Evolutionary conservation across 1,140 invertebrate genomes (phyloP).

Genomic region (Sitobion miscanthi): DNA sequence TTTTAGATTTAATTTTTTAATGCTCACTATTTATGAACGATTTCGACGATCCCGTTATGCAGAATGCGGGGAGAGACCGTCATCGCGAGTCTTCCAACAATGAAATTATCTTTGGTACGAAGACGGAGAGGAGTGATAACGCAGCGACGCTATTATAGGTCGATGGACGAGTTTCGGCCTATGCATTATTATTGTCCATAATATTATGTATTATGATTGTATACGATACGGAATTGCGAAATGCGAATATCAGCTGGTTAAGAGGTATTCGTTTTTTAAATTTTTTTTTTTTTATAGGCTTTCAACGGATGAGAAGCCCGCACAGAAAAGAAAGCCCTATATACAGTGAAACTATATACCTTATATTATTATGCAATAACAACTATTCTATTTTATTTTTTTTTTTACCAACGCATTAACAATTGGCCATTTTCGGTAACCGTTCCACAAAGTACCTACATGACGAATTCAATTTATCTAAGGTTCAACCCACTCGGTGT

Average conservation of each 20-base stretch:
- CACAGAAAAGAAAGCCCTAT: not conserved
- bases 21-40: not conserved
- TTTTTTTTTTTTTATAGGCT: not conserved
- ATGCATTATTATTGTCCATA: not conserved
- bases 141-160: not conserved
- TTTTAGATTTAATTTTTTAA: not conserved
- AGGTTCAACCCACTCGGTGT: not conserved
- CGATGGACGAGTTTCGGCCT: not conserved
- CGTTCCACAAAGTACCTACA: not conserved
- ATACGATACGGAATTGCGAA: not conserved
- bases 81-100: not conserved
- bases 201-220: not conserved
- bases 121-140: not conserved
- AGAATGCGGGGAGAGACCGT: not conserved
- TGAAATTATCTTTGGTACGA: not conserved
- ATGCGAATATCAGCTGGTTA: not conserved
- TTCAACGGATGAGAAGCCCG: not conserved
- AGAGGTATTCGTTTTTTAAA: not conserved
- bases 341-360: not conserved
- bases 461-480: constrained; percentile 1
- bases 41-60: not conserved
- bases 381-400: not conserved
- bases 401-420: not conserved
- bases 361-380: constrained; percentile 16
- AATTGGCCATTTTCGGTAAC: not conserved